Conservation (phyloP, 2,113 vertebrate species). For the Rhegmatorhina hoffmannsi region DNA sequence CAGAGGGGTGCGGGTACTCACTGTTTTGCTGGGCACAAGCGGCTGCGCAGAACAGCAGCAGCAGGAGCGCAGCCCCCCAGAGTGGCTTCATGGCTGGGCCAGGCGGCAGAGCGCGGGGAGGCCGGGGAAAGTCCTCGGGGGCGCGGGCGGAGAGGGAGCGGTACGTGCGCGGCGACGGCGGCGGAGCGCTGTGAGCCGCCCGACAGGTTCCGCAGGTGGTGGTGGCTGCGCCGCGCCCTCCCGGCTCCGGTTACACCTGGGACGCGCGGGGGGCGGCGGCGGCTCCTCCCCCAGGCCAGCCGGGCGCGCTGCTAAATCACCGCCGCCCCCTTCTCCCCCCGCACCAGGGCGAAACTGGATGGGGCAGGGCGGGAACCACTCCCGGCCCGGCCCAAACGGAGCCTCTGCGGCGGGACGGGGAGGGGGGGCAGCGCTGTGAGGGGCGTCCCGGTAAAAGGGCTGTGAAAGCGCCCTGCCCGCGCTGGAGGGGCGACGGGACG, state of each 20-base stretch:
- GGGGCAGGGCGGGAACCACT: not conserved
- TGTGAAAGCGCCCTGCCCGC: not conserved
- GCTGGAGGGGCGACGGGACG: accelerated
- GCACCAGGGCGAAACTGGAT: slow-evolving; percentile 38
- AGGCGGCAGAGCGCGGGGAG: no score
- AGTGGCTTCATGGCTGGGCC: slow-evolving; percentile 10
- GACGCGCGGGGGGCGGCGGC: not conserved
- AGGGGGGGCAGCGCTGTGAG: not conserved
- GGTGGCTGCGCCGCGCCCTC: slow-evolving; percentile 3
- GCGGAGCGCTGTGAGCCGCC: not conserved
- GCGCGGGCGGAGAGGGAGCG: not conserved
- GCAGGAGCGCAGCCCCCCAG: not conserved
- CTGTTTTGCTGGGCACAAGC: accelerated
- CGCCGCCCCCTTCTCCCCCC: not conserved
- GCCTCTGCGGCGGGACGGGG: not conserved
- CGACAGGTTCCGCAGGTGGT: slow-evolving; percentile 60
- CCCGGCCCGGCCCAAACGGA: not conserved
- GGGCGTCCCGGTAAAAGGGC: not conserved
- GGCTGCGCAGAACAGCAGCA: not conserved
- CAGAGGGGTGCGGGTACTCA: not conserved
- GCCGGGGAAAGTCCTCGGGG: not conserved
- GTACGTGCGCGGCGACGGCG: not conserved
- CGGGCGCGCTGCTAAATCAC: not conserved
- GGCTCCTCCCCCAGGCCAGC: not conserved
- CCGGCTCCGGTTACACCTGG: slow-evolving; percentile 52